Evolutionary conservation across 2,888 invertebrate genomes (phyloP), one percentile per base, ranked within the genome.

Genomic region (Polymixis lichenea): DNA sequence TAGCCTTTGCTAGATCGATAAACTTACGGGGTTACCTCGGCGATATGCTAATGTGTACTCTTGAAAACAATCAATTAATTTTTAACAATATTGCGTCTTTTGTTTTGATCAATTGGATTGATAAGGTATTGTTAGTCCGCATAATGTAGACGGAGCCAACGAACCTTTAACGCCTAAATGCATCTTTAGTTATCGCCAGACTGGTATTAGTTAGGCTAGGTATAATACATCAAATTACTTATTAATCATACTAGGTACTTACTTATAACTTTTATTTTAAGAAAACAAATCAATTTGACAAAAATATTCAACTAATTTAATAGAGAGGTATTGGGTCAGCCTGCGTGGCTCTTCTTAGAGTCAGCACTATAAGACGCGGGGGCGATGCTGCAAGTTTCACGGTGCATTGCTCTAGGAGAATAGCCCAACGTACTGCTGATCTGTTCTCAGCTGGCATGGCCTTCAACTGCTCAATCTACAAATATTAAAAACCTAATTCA

Each of bases 361-460:
- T 82, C 53, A 96, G 74, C 2, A 96, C 94, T 7, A 95, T 88
- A 22, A 96, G 89, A 7, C 94, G 92, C 0, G 95, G 92, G 2
- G 95, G 92, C 0, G 94, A 92, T 0, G 92, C 93, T 2, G 94
- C 95, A 17, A 97, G 87, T 78, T 97, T 97, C 1, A 97, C 96
- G 71, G 96, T 97, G 89, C 97, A 98, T 80, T 97, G 97, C 89
- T 98, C 97, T 84, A 98, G 91, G 9, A 98, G 94, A 71, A 97
- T 95, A 73, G 95, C 95, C 98, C 98, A 98, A 89, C 98, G 97
- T 0, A 97, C 86, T 0, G 94, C 90, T 8, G 96, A 95, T 84
- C 97, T 97, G 55, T 97, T 94, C 5, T 97, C 96, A 0, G 96
- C 89, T 0, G 95, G 89, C 94, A 97, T 95, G 6, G 89, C 86